Conservation (phyloP, 92 coral and sea anemone genomes). For the Porites divaricata region DNA sequence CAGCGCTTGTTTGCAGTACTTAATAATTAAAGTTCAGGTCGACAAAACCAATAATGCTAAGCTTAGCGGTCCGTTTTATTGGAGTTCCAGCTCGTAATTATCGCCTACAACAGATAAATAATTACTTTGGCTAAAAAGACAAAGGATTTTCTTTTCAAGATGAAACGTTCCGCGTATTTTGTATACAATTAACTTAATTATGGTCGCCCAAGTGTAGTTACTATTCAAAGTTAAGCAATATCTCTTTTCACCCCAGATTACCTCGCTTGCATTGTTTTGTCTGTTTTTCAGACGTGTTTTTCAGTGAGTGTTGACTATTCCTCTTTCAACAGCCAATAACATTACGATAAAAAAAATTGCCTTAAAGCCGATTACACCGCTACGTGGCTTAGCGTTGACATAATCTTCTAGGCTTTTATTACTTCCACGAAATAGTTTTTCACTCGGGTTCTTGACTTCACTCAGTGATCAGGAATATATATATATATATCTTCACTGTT, state of each 20-base stretch:
- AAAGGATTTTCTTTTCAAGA: neutral
- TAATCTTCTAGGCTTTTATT: neutral
- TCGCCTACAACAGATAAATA: conserved; percentile 12
- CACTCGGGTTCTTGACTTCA: neutral
- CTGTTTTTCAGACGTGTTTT: neutral
- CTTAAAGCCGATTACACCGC: conserved; percentile 22
- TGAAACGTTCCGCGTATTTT: conserved; percentile 22
- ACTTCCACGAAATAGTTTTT: neutral
- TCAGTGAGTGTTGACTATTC: neutral
- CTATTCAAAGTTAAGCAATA: conserved; percentile 2
- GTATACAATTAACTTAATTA: neutral
- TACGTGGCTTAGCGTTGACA: neutral
- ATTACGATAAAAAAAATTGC: conserved; percentile 2
- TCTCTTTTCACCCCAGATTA: conserved; percentile 9
- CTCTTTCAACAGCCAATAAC: neutral
- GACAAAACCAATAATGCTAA: conserved; percentile 23
- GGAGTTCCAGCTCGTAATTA: conserved; percentile 24
- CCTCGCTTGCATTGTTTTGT: neutral
- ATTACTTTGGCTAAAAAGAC: conserved; percentile 1
- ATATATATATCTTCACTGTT: neutral
- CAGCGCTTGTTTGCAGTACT: neutral
- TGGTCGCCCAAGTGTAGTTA: conserved; percentile 7
- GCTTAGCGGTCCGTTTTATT: conserved; percentile 24
- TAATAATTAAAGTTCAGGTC: conserved; percentile 11
- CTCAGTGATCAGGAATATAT: too few relatives aligned